A percentile compares a stretch with the other conserved stretches of the same genome.
phyloP scores from a whole-genome alignment of 2,113 vertebrate species.

The Podarcis raffonei region DNA sequence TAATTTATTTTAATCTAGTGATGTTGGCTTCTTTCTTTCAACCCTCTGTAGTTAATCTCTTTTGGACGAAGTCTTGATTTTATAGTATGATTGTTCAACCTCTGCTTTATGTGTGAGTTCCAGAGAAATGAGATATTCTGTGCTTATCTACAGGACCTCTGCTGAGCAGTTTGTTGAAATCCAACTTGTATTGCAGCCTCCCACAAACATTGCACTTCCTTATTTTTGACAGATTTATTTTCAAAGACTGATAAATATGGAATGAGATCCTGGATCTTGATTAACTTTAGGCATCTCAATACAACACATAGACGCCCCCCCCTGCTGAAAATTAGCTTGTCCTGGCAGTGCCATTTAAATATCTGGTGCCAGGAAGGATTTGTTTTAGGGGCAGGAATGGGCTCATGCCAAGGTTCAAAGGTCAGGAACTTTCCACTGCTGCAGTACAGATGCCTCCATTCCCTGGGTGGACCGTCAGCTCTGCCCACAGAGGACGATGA shows the following conservation, averaged over 20 bases:
- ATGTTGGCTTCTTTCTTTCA: background rate
- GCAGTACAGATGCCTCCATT: no score
- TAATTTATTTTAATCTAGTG: background rate
- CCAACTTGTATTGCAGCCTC: constrained; percentile 49
- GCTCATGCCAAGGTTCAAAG: background rate
- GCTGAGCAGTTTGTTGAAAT: constrained; percentile 33
- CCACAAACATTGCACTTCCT: constrained; percentile 21
- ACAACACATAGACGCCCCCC: background rate
- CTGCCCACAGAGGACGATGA: no score
- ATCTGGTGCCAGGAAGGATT: background rate
- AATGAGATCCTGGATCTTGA: constrained; percentile 24
- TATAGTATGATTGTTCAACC: background rate
- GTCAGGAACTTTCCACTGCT: background rate
- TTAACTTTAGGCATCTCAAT: background rate
- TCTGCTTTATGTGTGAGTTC: constrained; percentile 65
- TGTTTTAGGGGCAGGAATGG: background rate
- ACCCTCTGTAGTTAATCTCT: constrained; percentile 9
- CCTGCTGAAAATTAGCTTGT: background rate
- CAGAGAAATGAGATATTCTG: constrained; percentile 74
- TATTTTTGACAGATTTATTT: constrained; percentile 33
- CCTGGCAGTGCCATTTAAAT: accelerated
- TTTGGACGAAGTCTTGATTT: background rate
- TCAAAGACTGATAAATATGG: constrained; percentile 30
- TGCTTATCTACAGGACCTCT: constrained; percentile 66
- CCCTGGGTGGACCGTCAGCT: no score